Base-by-base conservation (phyloP, 2,888 invertebrate species). In the Exephanes ischioxanthus region DNA sequence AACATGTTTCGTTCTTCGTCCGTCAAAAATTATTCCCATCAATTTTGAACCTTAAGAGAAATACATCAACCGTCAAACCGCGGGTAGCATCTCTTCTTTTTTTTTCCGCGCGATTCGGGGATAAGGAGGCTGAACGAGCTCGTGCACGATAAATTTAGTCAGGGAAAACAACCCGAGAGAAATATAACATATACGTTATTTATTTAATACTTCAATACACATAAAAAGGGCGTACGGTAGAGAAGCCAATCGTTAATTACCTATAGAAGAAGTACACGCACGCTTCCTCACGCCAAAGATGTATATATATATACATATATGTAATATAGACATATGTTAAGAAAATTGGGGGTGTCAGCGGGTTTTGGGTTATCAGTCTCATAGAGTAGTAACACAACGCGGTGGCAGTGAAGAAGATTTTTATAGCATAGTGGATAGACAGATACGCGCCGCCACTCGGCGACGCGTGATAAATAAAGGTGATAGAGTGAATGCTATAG, bases 351-450 rank as follows among this genome's bases (percentile, higher is more conserved):
- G 80, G 45, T 58, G n/a, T 41, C 30, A 68, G 75, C 48, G 76
- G 19, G 48, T 41, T 6, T 45, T 45, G 58, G 55, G 53, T 80
- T 83, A 80, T 87, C 86, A 87, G 86, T 87, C 87, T 87, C 77
- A 85, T 79, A 83, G 80, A 80, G 81, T 86, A 61, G 82, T 85
- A 86, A 87, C 81, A 83, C 67, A 86, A 77, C 72, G 48, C 48
- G 75, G 58, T 82, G 86, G 83, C 84, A 86, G 83, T 85, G 75
- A 79, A 84, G 86, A 83, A 86, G 83, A 75, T 79, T 61, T 37
- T 67, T 80, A 71, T 55, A 72, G 53, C 58, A 53, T 55, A 41
- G 76, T 71, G 33, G 33, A 48, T 45, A 67, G 48, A 76, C 51
- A 33, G 53, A 77, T 14, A 68, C 51, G 61, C 26, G 51, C 30